Conservation (phyloP, 2,797 vertebrate species). For the Florisuga fusca region DNA sequence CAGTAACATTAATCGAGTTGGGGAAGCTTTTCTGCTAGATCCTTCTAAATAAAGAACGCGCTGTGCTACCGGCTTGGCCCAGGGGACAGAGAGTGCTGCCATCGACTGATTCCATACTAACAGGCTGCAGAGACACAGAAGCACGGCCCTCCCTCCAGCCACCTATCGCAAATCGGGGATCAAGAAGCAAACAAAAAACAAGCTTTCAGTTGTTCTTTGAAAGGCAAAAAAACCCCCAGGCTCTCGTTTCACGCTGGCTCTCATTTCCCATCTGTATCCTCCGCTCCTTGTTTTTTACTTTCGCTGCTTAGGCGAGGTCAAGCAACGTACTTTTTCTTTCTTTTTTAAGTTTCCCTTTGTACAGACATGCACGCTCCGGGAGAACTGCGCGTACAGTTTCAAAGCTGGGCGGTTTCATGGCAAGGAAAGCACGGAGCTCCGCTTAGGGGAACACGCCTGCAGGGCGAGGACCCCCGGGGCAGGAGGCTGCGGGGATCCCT, state of each 20-base stretch:
- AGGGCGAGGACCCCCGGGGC: too few relatives aligned
- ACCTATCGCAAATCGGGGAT: background rate
- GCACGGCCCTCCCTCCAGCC: background rate
- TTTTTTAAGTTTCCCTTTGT: background rate
- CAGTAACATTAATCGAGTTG: background rate
- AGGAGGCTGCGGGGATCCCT: background rate
- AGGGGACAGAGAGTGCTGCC: background rate
- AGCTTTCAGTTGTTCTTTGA: background rate
- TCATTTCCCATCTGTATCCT: background rate
- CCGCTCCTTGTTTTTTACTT: background rate
- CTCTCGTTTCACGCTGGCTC: background rate
- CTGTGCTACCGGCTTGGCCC: background rate
- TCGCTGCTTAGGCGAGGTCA: background rate
- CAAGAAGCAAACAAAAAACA: background rate
- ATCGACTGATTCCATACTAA: background rate
- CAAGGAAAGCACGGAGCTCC: accelerated
- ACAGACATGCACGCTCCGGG: background rate
- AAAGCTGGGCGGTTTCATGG: accelerated
- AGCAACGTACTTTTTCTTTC: background rate
- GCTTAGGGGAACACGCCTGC: accelerated
- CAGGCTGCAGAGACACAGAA: background rate
- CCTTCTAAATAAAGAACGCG: background rate
- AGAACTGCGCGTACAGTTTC: background rate
- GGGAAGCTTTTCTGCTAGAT: background rate
- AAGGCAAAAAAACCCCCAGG: background rate